phyloP scores from a whole-genome alignment of 2,113 vertebrate genomes.

The Motacilla tschutschensis region DNA sequence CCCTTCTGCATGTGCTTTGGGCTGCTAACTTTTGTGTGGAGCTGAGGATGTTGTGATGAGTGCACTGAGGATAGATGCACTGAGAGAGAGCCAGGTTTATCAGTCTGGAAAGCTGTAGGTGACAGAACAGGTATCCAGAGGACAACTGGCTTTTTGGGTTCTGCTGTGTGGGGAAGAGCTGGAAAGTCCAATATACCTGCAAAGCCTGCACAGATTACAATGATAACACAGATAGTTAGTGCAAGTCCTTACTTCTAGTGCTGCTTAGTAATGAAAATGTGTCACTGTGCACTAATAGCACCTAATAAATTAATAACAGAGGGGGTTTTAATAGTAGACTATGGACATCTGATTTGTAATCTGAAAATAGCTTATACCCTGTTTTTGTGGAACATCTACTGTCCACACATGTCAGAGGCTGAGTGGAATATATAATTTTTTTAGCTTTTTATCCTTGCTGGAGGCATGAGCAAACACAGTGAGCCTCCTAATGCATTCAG shows the following conservation, averaged over 20 bases:
- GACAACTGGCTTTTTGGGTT: background rate
- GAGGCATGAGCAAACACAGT: background rate
- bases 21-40: background rate
- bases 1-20: background rate
- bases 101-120: background rate
- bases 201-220: background rate
- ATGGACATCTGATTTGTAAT: background rate
- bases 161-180: background rate
- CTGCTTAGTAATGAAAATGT: background rate
- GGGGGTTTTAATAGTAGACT: background rate
- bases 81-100: background rate
- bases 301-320: background rate
- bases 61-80: background rate
- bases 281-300: background rate
- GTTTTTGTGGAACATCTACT: background rate
- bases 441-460: conserved; percentile 10
- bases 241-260: background rate
- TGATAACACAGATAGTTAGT: background rate
- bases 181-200: background rate
- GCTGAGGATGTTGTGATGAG: background rate
- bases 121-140: background rate
- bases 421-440: background rate
- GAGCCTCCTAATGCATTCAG: conserved; percentile 3
- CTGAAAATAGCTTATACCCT: background rate
- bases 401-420: background rate